Evolutionary conservation across 2,888 invertebrate genomes (phyloP), one percentile per base, ranked within the genome.

Genomic region (Campaea margaritaria): DNA sequence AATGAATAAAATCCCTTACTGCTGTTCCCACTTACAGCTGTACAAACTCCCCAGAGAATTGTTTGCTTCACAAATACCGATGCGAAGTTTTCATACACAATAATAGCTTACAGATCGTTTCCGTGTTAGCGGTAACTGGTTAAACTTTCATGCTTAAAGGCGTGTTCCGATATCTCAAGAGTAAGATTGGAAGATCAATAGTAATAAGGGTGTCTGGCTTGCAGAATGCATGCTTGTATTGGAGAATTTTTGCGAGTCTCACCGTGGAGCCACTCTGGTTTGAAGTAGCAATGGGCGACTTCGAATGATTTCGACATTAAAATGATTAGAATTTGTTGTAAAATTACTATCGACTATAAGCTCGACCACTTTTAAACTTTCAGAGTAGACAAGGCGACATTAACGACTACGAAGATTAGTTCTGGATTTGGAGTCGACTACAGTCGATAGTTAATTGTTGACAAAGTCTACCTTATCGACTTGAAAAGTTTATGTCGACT

Each of bases 21-120:
- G 50, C 0, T 0, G 13, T 28, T 3, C 8, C 8, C 10, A 27
- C 42, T 36, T 13, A 41, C 51, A 48, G 45, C 39, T 43, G 46
- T 56, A 48, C 57, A 46, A 51, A 53, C 46, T 57, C 61, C 45
- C 42, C 39, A 46, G 57, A 31, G 42, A 38, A 49, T 51, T 68
- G 67, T 69, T 67, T 69, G 63, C 67, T 62, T 41, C 56, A 54
- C 67, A 67, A 67, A 69, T 65, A 67, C 67, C 62, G 53, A 63
- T 59, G 53, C 61, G 57, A 67, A 69, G 63, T 65, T 69, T 65
- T 64, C 64, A 65, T 69, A 67, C 60, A 62, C 64, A 64, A 63
- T 61, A 68, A 67, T 67, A 62, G 63, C 63, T 63, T 56, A 51
- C 46, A 63, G 43, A 65, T 64, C 58, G 62, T 51, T 69, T 58